Percentiles rank a stretch among this genome's conserved stretches.
Evolutionary conservation across 2,113 vertebrate species (phyloP).

Genomic region (Channa argus): DNA sequence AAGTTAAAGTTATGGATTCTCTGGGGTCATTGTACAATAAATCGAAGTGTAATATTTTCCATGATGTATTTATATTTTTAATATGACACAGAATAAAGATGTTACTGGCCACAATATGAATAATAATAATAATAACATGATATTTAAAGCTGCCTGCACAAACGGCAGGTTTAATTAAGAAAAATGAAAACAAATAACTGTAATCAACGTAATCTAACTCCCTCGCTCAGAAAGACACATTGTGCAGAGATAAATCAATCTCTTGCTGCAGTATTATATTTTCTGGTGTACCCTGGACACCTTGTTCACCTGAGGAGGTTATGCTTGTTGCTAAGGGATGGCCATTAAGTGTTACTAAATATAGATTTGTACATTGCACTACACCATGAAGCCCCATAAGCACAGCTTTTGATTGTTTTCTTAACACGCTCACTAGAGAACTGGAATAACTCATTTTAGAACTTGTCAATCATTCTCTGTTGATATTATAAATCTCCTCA

Average conservation of each 20-base stretch:
- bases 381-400: slow-evolving; percentile 36
- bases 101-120: background rate
- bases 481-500: slow-evolving; percentile 67
- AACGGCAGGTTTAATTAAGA: slow-evolving; percentile 1
- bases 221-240: background rate
- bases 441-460: slow-evolving; percentile 36
- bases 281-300: background rate
- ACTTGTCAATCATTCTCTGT: slow-evolving; percentile 62
- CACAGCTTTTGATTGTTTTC: slow-evolving; percentile 40
- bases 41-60: background rate
- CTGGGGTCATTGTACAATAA: background rate
- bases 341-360: slow-evolving; percentile 46
- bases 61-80: background rate
- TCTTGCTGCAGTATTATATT: slow-evolving; percentile 20
- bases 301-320: slow-evolving; percentile 8
- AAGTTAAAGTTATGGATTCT: slow-evolving; percentile 2
- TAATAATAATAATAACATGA: background rate
- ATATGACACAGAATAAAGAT: background rate
- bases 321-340: slow-evolving; percentile 28
- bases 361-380: slow-evolving; percentile 39
- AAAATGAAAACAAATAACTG: slow-evolving; percentile 18
- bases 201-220: slow-evolving; percentile 10
- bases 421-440: slow-evolving; percentile 35
- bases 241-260: slow-evolving; percentile 15
- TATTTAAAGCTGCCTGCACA: slow-evolving; percentile 15